Conservation (phyloP, 2,888 invertebrate genomes). For the Mythimna pallens region DNA sequence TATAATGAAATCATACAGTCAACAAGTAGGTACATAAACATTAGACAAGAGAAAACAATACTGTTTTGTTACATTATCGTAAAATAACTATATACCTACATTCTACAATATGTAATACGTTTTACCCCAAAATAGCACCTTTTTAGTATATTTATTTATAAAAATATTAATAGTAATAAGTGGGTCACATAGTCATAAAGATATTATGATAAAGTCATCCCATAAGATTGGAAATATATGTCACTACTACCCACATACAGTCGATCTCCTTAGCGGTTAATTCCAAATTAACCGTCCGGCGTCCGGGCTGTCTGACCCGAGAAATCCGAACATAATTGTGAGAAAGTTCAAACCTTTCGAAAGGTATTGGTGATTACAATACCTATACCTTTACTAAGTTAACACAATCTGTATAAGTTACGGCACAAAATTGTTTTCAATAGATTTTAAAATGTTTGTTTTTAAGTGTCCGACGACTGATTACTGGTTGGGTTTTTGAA, state of each 20-base stretch:
- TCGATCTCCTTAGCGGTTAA: not conserved
- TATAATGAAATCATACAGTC: conserved; percentile 4
- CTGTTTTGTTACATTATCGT: not conserved
- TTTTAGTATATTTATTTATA: not conserved
- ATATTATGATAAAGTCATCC: not conserved
- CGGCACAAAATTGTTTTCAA: conserved; percentile 17
- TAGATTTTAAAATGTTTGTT: not conserved
- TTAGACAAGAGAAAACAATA: not conserved
- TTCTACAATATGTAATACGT: conserved; percentile 18
- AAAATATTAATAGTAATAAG: conserved; percentile 5
- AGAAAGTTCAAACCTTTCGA: not conserved
- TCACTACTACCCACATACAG: conserved; percentile 2
- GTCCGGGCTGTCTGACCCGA: not conserved
- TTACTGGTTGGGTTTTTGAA: not conserved
- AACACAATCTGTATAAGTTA: not conserved
- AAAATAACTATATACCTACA: not conserved
- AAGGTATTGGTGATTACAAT: conserved; percentile 12
- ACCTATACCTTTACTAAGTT: not conserved
- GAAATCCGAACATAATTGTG: not conserved
- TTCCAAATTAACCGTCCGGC: not conserved
- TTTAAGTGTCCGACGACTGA: conserved; percentile 10
- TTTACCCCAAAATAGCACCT: conserved; percentile 12
- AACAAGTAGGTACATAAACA: not conserved
- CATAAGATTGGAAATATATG: not conserved
- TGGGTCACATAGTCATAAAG: not conserved